Evolutionary conservation across 1,140 invertebrate species (phyloP), one percentile per base, ranked within the genome.

Genomic region (Tyrophagus putrescentiae): DNA sequence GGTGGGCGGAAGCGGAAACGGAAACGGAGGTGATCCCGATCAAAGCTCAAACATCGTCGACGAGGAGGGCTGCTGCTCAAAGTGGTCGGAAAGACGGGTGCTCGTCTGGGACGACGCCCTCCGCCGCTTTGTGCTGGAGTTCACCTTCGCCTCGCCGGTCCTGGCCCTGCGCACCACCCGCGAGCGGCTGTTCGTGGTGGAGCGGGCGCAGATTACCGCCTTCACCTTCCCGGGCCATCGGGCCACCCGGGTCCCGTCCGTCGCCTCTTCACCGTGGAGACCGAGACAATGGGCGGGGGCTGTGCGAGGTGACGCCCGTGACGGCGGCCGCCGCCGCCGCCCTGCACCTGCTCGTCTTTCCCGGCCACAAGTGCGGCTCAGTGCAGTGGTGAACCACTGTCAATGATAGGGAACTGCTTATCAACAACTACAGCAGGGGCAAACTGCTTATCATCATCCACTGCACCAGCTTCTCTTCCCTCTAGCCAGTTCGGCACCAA

Each of bases 81-180:
- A 84, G 69, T 86, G 80, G 75, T 80, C 85, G 9, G 84, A 89
- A 56, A 90, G 88, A 71, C 80, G 82, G 39, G 75, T 75, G 11
- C 70, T 89, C 56, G 77, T 92, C n/a, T 98, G 93, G 93, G 93
- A 98, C 74, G 93, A 96, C 74, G 71, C 92, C 45, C 92, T 94
- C 67, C 95, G 95, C 75, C 81, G 84, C 64, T 82, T 87, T 65
- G 87, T 92, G 7, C 90, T 96, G 68, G 85, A 86, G 65, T 75
- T 98, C 68, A 90, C 96, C 70, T 96, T 96, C 72, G 89, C 87
- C 69, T 82, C 83, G 50, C 83, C 87, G 48, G 91, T 96, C 0
- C 80, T 87, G 68, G 85, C 84, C 54, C 89, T 98, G 0, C 82
- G 87, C 68, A 76, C 96, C 62, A 76, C 92, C 69, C 79, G 91